phyloP scores from a whole-genome alignment of 2,113 vertebrate species.

The Oostethus manadensis region DNA sequence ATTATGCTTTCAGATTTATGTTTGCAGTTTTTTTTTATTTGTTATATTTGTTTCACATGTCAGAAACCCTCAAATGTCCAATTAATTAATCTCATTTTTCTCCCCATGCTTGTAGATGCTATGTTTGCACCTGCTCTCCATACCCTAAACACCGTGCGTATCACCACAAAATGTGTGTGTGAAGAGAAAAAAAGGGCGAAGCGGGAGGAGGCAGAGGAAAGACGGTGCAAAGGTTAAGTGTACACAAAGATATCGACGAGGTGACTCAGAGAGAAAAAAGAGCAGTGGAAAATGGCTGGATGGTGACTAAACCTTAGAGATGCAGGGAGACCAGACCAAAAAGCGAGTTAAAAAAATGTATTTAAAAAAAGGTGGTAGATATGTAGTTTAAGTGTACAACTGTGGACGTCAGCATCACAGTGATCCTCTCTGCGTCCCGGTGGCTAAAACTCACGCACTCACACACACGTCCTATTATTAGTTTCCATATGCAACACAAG shows the following conservation, averaged over 20 bases:
- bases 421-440: constrained; percentile 34
- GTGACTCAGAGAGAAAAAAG: constrained; percentile 64
- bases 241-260: constrained; percentile 65
- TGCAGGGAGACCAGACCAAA: constrained; percentile 10
- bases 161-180: constrained; percentile 58
- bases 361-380: background rate
- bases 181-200: constrained; percentile 45
- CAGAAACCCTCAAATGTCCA: background rate
- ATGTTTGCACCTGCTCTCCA: background rate
- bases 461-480: constrained; percentile 62
- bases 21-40: background rate
- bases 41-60: background rate
- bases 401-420: constrained; percentile 29
- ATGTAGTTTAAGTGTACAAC: background rate
- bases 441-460: constrained; percentile 31
- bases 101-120: constrained; percentile 12
- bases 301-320: constrained; percentile 33
- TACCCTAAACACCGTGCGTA: constrained; percentile 52
- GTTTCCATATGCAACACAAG: constrained; percentile 49
- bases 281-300: constrained; percentile 40
- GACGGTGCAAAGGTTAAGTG: constrained; percentile 63
- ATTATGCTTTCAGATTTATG: no score
- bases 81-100: background rate
- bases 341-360: background rate
- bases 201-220: constrained; percentile 28